phyloP scores from a whole-genome alignment of 2,797 vertebrate species.

The Sylvilagus floridanus region DNA sequence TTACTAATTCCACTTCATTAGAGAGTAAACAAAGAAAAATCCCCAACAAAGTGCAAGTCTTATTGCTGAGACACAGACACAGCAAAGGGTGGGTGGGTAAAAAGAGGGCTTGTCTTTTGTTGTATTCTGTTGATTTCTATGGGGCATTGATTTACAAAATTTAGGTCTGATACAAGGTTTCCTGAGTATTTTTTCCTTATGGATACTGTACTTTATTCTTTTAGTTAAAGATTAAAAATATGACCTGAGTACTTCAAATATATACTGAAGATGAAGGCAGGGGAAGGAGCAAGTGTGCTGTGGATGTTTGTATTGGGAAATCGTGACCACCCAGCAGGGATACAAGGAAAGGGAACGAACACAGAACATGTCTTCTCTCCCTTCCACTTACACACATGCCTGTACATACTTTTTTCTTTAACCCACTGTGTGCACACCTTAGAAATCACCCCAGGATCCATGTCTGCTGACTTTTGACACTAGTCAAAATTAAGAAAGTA shows the following conservation, averaged over 20 bases:
- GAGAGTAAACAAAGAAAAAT: background rate
- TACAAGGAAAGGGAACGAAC: background rate
- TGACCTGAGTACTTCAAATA: background rate
- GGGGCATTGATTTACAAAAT: background rate
- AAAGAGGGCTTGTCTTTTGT: background rate
- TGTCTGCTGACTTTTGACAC: background rate
- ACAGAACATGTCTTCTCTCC: background rate
- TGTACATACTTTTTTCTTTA: background rate
- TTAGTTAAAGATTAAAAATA: background rate
- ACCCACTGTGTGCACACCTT: background rate
- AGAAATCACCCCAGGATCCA: background rate
- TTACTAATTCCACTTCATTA: background rate
- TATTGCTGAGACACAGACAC: background rate
- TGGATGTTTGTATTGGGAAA: background rate
- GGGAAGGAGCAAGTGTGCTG: background rate
- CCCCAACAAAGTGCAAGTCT: background rate
- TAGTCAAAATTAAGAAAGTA: background rate
- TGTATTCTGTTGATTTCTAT: background rate
- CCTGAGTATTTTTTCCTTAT: constrained; percentile 5
- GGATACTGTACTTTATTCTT: background rate
- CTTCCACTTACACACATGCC: too few relatives aligned
- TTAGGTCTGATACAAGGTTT: background rate
- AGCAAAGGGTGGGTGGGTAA: background rate
- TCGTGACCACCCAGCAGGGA: background rate
- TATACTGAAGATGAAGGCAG: background rate